Percentiles rank a stretch among this genome's conserved stretches.
phyloP scores from a whole-genome alignment of 1,140 invertebrate species.

The Polypedilum vanderplanki region DNA sequence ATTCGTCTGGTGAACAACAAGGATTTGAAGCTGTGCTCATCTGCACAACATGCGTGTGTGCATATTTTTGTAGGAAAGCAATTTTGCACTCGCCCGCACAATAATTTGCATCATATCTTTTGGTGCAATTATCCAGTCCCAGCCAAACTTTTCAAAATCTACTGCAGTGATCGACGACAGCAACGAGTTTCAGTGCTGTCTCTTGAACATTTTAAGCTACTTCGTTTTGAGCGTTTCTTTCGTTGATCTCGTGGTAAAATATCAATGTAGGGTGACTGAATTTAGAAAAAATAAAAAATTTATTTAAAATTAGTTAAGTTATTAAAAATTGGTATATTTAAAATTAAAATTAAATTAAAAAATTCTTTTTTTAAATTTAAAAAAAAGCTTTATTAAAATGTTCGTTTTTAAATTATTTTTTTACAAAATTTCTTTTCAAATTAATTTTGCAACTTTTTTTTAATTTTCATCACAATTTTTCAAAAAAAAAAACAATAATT shows the following conservation, averaged over 20 bases:
- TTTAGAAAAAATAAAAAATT: slow-evolving; percentile 33
- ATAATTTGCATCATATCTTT: slow-evolving; percentile 93
- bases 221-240: slow-evolving; percentile 61
- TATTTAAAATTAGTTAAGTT: too few species aligned
- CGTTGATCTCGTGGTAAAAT: slow-evolving; percentile 58
- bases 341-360: too few species aligned
- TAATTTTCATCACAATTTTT: too few species aligned
- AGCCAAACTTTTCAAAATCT: slow-evolving; percentile 93
- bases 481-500: too few species aligned
- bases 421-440: too few species aligned
- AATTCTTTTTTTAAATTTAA: too few species aligned
- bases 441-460: too few species aligned
- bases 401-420: too few species aligned
- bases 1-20: slow-evolving; percentile 85
- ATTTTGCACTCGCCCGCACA: slow-evolving; percentile 92
- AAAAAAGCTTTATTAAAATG: too few species aligned
- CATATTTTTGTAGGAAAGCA: slow-evolving; percentile 80
- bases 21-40: slow-evolving; percentile 65
- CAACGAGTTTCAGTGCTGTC: slow-evolving; percentile 65
- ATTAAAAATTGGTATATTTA: too few species aligned
- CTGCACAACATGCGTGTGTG: slow-evolving; percentile 89
- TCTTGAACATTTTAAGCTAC: slow-evolving; percentile 40
- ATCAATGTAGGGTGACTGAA: slow-evolving; percentile 79
- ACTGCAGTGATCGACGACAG: slow-evolving; percentile 89
- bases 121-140: slow-evolving; percentile 98